Evolutionary conservation across 2,888 invertebrate genomes (phyloP).

Genomic region (Drosophila testacea): DNA sequence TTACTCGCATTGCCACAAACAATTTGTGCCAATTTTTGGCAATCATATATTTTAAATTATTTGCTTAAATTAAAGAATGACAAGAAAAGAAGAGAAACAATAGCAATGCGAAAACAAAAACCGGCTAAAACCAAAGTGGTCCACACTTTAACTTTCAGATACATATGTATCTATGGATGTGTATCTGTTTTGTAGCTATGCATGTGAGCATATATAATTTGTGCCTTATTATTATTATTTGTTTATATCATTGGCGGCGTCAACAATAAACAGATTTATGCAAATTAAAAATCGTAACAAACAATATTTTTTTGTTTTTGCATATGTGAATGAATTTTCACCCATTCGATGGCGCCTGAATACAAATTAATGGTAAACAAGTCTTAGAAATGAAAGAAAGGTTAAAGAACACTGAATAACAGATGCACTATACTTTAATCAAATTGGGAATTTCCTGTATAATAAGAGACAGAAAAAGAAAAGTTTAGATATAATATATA

Average conservation of each 20-base stretch:
- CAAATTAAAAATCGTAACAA: slow-evolving; percentile 51
- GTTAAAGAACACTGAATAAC: background rate
- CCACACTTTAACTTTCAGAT: slow-evolving; percentile 14
- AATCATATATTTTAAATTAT: slow-evolving; percentile 18
- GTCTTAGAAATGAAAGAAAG: background rate
- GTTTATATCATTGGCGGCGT: slow-evolving; percentile 30
- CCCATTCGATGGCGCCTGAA: slow-evolving; percentile 46
- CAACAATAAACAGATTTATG: slow-evolving; percentile 59
- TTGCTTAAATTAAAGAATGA: slow-evolving; percentile 22
- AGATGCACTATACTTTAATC: background rate
- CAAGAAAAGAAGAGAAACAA: background rate
- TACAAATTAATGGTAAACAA: slow-evolving; percentile 47
- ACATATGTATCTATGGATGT: background rate
- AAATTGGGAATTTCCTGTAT: too few species aligned
- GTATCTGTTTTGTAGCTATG: background rate
- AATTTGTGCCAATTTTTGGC: slow-evolving; percentile 52
- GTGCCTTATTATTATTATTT: slow-evolving; percentile 48
- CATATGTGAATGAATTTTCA: slow-evolving; percentile 56
- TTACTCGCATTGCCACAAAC: slow-evolving; percentile 28
- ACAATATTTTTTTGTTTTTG: slow-evolving; percentile 23
- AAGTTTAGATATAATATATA: too few species aligned
- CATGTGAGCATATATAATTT: slow-evolving; percentile 35
- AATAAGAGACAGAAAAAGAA: too few species aligned
- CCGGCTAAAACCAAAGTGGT: slow-evolving; percentile 31
- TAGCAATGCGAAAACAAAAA: slow-evolving; percentile 37